Conservation (phyloP, 2,888 invertebrate species). For the Drosophila neoperkinsi region DNA sequence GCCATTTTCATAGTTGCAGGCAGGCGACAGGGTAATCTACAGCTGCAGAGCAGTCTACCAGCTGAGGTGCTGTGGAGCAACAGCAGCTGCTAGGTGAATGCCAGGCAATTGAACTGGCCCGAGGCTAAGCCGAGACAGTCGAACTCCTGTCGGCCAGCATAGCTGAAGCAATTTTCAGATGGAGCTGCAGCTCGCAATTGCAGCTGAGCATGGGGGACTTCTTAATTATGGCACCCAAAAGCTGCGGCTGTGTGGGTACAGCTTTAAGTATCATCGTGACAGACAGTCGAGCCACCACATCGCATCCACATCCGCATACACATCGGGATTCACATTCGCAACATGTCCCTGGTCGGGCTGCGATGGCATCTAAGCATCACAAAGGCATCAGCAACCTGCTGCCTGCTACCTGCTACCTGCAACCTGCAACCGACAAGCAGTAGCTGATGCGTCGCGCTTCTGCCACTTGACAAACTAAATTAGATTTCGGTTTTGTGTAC, state of each 20-base stretch:
- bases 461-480: constrained; percentile 69
- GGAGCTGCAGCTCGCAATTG: constrained; percentile 17
- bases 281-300: constrained; percentile 41
- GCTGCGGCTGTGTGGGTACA: constrained; percentile 16
- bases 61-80: background rate
- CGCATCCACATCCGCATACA: constrained; percentile 4
- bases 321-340: constrained; percentile 9
- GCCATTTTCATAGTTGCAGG: constrained; percentile 63
- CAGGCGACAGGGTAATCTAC: constrained; percentile 60
- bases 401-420: background rate
- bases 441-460: constrained; percentile 22
- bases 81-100: constrained; percentile 9
- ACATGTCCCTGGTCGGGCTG: constrained; percentile 8
- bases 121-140: constrained; percentile 14
- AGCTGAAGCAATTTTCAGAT: constrained; percentile 21
- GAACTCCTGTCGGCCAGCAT: constrained; percentile 19
- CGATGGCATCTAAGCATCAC: constrained; percentile 29
- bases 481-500: constrained; percentile 72
- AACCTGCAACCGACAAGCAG: constrained; percentile 6
- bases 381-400: constrained; percentile 30
- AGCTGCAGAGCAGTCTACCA: constrained; percentile 7
- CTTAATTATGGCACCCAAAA: constrained; percentile 67
- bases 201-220: constrained; percentile 41
- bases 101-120: constrained; percentile 35
- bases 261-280: constrained; percentile 62